Evolutionary conservation across 2,113 vertebrate genomes (phyloP).

Genomic region (Larimichthys crocea): DNA sequence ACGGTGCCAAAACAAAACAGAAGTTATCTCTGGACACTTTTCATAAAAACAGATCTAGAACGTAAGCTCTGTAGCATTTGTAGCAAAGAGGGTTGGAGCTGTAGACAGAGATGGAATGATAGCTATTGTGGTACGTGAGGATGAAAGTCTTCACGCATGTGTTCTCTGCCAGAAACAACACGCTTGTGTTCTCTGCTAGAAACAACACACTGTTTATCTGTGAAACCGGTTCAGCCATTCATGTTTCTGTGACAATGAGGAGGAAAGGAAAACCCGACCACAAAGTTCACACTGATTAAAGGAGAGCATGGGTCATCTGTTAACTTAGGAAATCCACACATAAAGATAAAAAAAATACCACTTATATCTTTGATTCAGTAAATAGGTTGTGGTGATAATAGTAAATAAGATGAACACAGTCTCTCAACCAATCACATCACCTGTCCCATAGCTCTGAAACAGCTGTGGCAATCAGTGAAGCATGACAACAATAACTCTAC

Average conservation of each 20-base stretch:
- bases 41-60: too few relatives aligned
- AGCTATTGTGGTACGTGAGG: not conserved
- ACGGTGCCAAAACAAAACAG: too few relatives aligned
- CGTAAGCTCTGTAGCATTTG: too few relatives aligned
- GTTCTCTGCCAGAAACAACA: slow-evolving; percentile 14
- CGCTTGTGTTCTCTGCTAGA: too few relatives aligned
- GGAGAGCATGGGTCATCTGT: not conserved
- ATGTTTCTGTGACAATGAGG: not conserved
- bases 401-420: not conserved
- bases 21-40: too few relatives aligned
- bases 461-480: not conserved
- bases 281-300: not conserved
- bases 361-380: not conserved
- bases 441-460: not conserved
- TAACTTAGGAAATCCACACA: not conserved
- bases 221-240: slow-evolving; percentile 4
- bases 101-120: slow-evolving; percentile 2
- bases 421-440: not conserved
- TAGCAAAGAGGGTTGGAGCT: not conserved
- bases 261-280: not conserved
- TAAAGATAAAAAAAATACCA: not conserved
- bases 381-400: not conserved
- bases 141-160: not conserved
- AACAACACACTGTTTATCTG: not conserved
- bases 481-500: not conserved